Base-by-base conservation (phyloP, 2,888 invertebrate genomes). In the Phlogophora meticulosa region DNA sequence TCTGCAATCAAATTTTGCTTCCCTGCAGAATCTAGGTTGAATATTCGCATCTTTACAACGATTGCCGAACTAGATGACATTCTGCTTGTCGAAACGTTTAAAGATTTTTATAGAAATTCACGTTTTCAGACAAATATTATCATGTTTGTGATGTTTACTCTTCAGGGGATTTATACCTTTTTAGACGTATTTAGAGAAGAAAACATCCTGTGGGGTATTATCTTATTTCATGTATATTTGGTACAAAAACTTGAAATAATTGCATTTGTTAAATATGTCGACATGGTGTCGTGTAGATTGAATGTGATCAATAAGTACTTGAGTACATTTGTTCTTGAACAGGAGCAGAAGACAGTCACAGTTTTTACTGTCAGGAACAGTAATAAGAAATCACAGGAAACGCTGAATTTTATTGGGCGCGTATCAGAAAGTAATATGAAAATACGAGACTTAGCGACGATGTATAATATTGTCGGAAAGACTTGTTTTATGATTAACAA, bases 391-490 rank as follows among this genome's bases (percentile, higher is more conserved):
- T 89, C 49, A 15, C 70, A 80, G 17, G 77, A 73, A 61, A 34
- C 11, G 10, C 76, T 83, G 11, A 83, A 85, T 45, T 80, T 86
- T 38, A 85, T 87, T 38, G 87, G 88, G 2, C 78, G 68, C 34
- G 69, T 84, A 1, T 81, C 87, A 17, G 48, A 77, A 1, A 82
- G 66, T 3, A 88, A 87, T 42, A 82, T 78, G 57, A 89, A 89
- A 74, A 87, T 93, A 42, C 81, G 85, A 24, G 87, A 88, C 4
- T 76, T 93, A 40, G 88, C 90, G 3, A 69, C 72, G 9, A 85
- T 87, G n/a, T 92, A 90, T 57, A 86, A 89, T 48, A 72, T 76
- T 1, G 86, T 92, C 38, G 92, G 92, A 0, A 87, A 87, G 22
- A 80, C 84, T 17, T 88, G 87, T 69, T 58, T 56, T 15, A 70